Evolutionary conservation across 2,888 invertebrate genomes (phyloP), one percentile per base, ranked within the genome.

Genomic region (Plagodis dolabraria): DNA sequence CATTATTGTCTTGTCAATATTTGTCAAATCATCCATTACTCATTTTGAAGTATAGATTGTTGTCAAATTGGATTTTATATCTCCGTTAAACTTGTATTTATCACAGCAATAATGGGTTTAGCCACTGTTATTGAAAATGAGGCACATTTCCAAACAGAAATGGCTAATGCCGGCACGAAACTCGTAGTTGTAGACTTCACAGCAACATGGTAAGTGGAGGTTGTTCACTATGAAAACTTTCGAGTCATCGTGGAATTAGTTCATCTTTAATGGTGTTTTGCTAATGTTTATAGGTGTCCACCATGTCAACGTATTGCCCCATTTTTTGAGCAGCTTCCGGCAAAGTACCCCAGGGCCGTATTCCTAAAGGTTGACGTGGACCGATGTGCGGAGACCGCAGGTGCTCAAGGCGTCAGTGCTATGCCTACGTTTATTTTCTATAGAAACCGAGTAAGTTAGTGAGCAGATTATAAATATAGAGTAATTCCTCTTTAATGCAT

Each of bases 391-490:
- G 98, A 97, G 72, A 97, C 97, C 8, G 98, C 99, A 2, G 94
- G 96, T 34, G 93, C 94, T 10, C 97, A 99, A 81, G 97, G 97
- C 55, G 97, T 99, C 44, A 96, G 96, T 57, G 98, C 99, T 0
- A 99, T 99, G 99, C 99, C 99, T 33, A 99, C 99, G 0, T 99
- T 99, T 81, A 95, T 98, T 70, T 98, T 99, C 82, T 99, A 97
- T 85, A 95, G 97, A 71, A 99, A 97, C 83, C 94, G 95, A 82
- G 95, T 96, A 84, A 66, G 79, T 69, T 52, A 0, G 22, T 5
- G 11, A 22, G 4, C 22, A 22, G 22, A 22, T 22, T 2, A 22
- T 22, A 22, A 22, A 22, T 22, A 2, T 22, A 22, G 22, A 22
- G 4, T 22, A 22, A 22, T 1, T 22, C 2, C 22, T 22, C 22